Percentiles rank a stretch among this genome's conserved stretches.
phyloP scores from a whole-genome alignment of 2,888 invertebrate genomes.

The Blastobasis lacticolella region DNA sequence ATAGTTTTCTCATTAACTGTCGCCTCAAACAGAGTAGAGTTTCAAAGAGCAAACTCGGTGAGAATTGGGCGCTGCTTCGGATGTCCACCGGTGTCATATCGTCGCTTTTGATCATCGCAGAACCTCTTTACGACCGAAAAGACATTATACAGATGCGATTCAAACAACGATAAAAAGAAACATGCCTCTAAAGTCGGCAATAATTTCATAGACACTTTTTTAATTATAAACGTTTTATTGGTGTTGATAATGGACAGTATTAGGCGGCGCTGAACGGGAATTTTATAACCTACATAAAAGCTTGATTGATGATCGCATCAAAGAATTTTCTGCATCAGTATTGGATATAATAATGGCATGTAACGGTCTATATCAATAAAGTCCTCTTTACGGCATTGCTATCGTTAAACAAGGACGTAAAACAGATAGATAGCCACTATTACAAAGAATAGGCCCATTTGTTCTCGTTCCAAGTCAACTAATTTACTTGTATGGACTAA shows the following conservation, averaged over 20 bases:
- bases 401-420: slow-evolving; percentile 13
- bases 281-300: slow-evolving; percentile 8
- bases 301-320: slow-evolving; percentile 11
- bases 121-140: slow-evolving; percentile 17
- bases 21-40: slow-evolving; percentile 25
- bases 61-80: slow-evolving; percentile 27
- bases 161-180: slow-evolving; percentile 29
- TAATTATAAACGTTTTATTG: slow-evolving; percentile 18
- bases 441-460: slow-evolving; percentile 12
- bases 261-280: slow-evolving; percentile 3
- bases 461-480: slow-evolving; percentile 1
- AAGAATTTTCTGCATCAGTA: slow-evolving; percentile 7
- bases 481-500: slow-evolving; percentile 9
- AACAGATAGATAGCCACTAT: slow-evolving; percentile 13
- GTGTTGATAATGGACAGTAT: slow-evolving; percentile 10
- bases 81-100: slow-evolving; percentile 32
- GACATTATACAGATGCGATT: slow-evolving; percentile 31
- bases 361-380: slow-evolving; percentile 11
- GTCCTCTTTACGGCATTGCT: slow-evolving; percentile 12
- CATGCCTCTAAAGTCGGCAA: slow-evolving; percentile 2
- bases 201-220: slow-evolving; percentile 12
- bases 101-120: slow-evolving; percentile 38
- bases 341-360: slow-evolving; percentile 3
- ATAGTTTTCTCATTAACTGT: slow-evolving; percentile 40
- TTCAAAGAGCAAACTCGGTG: slow-evolving; percentile 36